These are phyloP conservation scores for Stercorarius parasiticus DNA, from an alignment of 2,113 vertebrate genomes.

Conservation along the genomic window DNA sequence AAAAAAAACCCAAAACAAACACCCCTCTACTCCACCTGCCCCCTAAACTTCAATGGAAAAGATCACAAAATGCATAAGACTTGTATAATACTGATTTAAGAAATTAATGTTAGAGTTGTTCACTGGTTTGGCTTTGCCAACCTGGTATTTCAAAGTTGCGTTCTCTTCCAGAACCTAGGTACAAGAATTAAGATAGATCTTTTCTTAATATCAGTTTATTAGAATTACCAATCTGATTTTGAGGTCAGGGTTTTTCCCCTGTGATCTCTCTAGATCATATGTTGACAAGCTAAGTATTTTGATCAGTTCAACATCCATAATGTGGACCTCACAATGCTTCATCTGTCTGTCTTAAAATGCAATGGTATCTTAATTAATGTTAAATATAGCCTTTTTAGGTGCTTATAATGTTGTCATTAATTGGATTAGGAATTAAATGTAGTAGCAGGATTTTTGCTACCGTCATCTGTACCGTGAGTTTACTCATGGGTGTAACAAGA, in stretches of 20 bases:
- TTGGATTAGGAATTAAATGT: not conserved
- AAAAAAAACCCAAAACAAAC: not conserved
- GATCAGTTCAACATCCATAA: not conserved
- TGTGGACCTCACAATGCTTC: not conserved
- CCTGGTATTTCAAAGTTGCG: not conserved
- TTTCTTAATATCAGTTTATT: not conserved
- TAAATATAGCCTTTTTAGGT: not conserved
- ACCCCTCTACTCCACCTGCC: accelerated
- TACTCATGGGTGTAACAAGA: not conserved
- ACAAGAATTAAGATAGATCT: not conserved
- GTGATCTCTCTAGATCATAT: not conserved
- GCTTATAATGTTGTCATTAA: not conserved
- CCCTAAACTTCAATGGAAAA: not conserved
- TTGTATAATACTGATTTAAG: not conserved
- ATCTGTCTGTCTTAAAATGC: not conserved
- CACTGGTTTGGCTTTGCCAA: not conserved
- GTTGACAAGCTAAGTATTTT: not conserved
- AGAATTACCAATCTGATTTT: not conserved
- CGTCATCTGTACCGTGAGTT: not conserved
- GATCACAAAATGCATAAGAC: not conserved
- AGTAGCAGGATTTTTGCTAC: not conserved
- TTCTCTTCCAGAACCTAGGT: not conserved
- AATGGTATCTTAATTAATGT: not conserved
- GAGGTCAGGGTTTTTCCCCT: not conserved
- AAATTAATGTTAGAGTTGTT: not conserved